phyloP scores from a whole-genome alignment of 2,797 vertebrate species.

The Hydrolagus colliei region DNA sequence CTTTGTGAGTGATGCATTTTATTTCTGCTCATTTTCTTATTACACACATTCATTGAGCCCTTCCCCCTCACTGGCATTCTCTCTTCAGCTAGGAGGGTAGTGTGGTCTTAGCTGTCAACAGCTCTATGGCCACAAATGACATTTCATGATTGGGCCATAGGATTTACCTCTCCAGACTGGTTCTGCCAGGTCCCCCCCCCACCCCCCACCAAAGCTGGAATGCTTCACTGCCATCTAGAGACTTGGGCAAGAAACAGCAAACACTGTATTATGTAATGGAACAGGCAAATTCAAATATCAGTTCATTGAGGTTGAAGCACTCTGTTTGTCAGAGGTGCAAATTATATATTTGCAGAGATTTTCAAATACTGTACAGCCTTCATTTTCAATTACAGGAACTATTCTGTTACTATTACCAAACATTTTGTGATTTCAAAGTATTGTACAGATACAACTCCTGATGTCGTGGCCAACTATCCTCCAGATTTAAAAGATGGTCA shows the following conservation, averaged over 20 bases:
- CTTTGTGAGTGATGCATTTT: not conserved
- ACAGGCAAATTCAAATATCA: not conserved
- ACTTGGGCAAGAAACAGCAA: not conserved
- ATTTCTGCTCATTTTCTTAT: not conserved
- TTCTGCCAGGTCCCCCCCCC: not conserved
- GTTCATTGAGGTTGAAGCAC: not conserved
- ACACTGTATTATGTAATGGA: not conserved
- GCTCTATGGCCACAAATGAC: not conserved
- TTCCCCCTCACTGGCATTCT: not conserved
- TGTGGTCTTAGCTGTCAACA: not conserved
- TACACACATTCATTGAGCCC: not conserved
- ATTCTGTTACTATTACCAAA: no score
- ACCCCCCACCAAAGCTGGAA: slow-evolving; percentile 13
- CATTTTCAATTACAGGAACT: no score
- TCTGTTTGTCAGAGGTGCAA: no score
- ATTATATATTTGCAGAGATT: no score
- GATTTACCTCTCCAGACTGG: not conserved
- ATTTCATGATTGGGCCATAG: not conserved
- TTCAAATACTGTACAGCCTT: no score
- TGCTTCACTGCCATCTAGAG: slow-evolving; percentile 24
- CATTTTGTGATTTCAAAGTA: no score
- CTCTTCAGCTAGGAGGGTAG: not conserved
- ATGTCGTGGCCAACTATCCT: no score
- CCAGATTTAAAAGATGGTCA: no score
- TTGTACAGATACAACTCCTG: no score